Conservation (phyloP, 2,113 vertebrate species). For the Sphaerodactylus townsendi region DNA sequence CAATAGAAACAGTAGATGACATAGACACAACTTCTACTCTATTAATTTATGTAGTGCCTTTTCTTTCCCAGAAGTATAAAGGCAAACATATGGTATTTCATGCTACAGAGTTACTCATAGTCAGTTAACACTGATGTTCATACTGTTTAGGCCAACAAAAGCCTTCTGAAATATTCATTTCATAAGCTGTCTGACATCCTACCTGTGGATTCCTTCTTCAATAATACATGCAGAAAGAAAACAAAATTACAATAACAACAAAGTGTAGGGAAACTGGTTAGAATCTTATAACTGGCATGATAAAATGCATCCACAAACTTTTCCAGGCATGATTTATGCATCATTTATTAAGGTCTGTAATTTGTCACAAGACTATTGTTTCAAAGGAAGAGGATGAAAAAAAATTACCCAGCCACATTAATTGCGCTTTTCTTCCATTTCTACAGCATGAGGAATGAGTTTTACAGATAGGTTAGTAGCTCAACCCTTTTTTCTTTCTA, state of each 20-base stretch:
- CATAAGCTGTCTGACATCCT: neutral
- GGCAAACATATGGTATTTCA: neutral
- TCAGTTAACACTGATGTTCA: constrained; percentile 5
- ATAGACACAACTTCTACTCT: neutral
- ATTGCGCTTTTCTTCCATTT: constrained; percentile 10
- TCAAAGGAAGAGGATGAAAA: neutral
- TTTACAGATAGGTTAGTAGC: neutral
- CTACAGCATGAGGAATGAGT: neutral
- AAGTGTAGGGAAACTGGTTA: neutral
- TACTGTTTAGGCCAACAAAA: neutral
- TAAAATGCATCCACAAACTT: neutral
- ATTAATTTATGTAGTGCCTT: neutral
- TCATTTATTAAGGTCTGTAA: constrained; percentile 35
- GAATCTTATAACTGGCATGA: constrained; percentile 15
- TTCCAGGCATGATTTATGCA: constrained; percentile 27
- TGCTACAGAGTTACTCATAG: neutral
- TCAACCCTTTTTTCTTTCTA: neutral
- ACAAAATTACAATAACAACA: constrained; percentile 2
- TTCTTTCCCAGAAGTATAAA: constrained; percentile 5
- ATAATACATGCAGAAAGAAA: neutral
- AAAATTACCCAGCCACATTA: neutral
- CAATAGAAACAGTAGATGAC: neutral
- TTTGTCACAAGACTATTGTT: constrained; percentile 17
- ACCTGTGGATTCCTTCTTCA: constrained; percentile 15
- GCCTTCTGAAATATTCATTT: constrained; percentile 37